Percentiles rank a stretch among this genome's conserved stretches.
Conservation (phyloP, 2,888 invertebrate species). For the Drosophila suboccidentalis region DNA sequence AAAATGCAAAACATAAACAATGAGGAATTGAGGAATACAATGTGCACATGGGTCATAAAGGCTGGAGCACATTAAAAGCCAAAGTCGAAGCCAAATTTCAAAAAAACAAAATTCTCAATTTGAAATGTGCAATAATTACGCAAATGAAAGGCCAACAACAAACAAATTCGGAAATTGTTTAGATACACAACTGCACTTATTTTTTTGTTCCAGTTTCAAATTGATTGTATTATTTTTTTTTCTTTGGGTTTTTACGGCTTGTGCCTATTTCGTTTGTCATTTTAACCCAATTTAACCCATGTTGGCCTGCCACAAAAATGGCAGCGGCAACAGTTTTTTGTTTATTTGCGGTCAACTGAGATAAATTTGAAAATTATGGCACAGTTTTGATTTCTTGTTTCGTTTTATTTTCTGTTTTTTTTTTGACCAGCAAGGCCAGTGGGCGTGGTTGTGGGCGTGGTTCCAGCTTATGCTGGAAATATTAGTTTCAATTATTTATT, state of each 20-base stretch:
- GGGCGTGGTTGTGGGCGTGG: conserved; percentile 8
- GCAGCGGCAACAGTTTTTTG: conserved; percentile 27
- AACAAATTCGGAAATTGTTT: conserved; percentile 40
- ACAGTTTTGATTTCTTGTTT: conserved; percentile 50
- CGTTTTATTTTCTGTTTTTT: conserved; percentile 3
- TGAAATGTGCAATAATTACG: conserved; percentile 50
- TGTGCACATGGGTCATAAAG: conserved; percentile 44
- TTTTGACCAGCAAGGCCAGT: conserved; percentile 45
- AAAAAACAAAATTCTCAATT: conserved; percentile 10
- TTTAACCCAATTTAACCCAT: conserved; percentile 75
- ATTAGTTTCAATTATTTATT: conserved; percentile 40
- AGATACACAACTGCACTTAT: conserved; percentile 40
- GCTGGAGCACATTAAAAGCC: conserved; percentile 44
- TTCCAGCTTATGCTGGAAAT: conserved; percentile 2
- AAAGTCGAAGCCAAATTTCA: conserved; percentile 16
- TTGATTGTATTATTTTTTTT: conserved; percentile 8
- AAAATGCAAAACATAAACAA: conserved; percentile 70
- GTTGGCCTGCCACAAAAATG: conserved; percentile 39
- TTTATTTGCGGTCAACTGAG: conserved; percentile 62
- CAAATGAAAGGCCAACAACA: conserved; percentile 34
- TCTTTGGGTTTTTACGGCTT: conserved; percentile 22
- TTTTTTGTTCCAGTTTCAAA: conserved; percentile 3
- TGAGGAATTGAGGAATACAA: conserved; percentile 26
- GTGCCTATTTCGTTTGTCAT: conserved; percentile 66
- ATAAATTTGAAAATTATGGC: conserved; percentile 70